Evolutionary conservation across 2,888 invertebrate genomes (phyloP).

Genomic region (Xanthorhoe spadicearia): DNA sequence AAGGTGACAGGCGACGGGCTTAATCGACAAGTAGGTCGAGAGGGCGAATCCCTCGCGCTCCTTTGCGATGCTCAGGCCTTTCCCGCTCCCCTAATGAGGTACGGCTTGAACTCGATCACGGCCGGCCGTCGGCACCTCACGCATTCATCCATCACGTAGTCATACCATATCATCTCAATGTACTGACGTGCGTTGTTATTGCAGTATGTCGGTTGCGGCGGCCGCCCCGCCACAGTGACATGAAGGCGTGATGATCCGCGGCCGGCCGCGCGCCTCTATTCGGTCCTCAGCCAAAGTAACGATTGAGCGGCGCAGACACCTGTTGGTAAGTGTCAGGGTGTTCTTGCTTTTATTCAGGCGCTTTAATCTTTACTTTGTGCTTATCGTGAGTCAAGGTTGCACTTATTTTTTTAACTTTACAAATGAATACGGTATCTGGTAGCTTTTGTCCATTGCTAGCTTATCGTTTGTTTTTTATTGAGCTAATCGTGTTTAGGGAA

Average conservation of each 20-base stretch:
- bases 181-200: constrained; percentile 82
- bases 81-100: constrained; percentile 92
- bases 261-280: constrained; percentile 78
- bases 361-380: constrained; percentile 85
- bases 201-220: constrained; percentile 75
- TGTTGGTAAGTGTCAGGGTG: constrained; percentile 85
- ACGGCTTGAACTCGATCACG: constrained; percentile 63
- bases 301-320: constrained; percentile 82
- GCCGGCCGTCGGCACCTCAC: constrained; percentile 76
- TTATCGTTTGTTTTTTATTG: constrained; percentile 47
- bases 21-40: constrained; percentile 82
- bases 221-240: constrained; percentile 71
- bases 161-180: constrained; percentile 73
- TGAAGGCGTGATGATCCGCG: constrained; percentile 82
- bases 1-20: constrained; percentile 87
- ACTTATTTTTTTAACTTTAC: constrained; percentile 47
- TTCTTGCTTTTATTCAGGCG: constrained; percentile 80
- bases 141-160: constrained; percentile 81
- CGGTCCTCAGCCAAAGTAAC: constrained; percentile 80
- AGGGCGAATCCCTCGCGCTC: constrained; percentile 84
- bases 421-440: constrained; percentile 52
- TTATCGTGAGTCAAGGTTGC: constrained; percentile 71
- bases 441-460: constrained; percentile 54
- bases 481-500: constrained; percentile 41
- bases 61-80: constrained; percentile 92